These are phyloP conservation scores for Borostomias antarcticus DNA, from an alignment of 2,797 vertebrate genomes.

Conservation along the genomic window DNA sequence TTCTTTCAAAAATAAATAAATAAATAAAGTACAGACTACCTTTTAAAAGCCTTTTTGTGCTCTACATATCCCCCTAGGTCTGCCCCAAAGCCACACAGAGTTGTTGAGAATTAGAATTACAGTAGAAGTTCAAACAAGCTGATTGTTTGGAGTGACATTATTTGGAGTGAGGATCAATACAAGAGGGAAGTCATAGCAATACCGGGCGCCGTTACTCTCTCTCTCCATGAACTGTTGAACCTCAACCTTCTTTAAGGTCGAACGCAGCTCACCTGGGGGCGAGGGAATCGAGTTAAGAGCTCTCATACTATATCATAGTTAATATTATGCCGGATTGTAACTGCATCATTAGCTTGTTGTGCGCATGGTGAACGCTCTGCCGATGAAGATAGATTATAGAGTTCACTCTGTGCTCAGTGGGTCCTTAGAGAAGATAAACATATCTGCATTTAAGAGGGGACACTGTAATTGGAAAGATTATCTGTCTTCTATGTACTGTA, in stretches of 20 bases:
- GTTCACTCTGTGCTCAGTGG: neutral
- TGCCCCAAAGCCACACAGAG: slow-evolving; percentile 30
- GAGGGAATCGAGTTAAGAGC: too few relatives aligned
- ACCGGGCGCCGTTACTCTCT: slow-evolving; percentile 4
- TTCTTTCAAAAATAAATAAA: too few relatives aligned
- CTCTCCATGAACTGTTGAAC: neutral
- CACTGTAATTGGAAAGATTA: neutral
- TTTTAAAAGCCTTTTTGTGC: slow-evolving; percentile 31
- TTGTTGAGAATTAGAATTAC: slow-evolving; percentile 21
- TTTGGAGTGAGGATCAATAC: slow-evolving; percentile 25
- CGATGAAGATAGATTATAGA: neutral
- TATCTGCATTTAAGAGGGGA: neutral
- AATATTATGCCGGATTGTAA: too few relatives aligned
- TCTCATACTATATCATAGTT: too few relatives aligned
- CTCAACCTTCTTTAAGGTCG: too few relatives aligned
- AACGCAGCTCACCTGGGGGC: too few relatives aligned
- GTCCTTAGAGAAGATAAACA: neutral
- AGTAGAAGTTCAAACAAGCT: slow-evolving; percentile 18
- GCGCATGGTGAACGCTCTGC: neutral
- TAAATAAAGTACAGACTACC: slow-evolving; percentile 31
- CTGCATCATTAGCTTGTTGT: neutral
- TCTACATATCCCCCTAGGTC: slow-evolving; percentile 12
- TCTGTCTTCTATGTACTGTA: slow-evolving; percentile 20
- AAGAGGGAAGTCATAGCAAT: slow-evolving; percentile 1
- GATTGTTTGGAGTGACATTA: slow-evolving; percentile 25